A percentile compares a stretch with the other conserved stretches of the same genome.
These are phyloP conservation scores for Rhagonycha fulva DNA, from an alignment of 2,888 invertebrate species.

Conservation along the genomic window DNA sequence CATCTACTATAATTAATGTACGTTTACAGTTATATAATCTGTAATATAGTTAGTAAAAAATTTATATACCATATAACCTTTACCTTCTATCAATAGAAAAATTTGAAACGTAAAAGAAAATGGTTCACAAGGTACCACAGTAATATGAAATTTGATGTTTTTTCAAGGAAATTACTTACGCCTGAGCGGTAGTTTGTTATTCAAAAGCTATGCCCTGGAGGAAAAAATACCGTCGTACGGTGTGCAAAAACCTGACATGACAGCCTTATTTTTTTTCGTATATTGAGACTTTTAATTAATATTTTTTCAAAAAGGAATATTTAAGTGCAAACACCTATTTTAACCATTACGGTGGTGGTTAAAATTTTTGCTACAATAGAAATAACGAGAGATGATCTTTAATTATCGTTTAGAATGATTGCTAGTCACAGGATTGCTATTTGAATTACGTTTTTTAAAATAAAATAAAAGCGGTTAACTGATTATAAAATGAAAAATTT, in stretches of 20 bases:
- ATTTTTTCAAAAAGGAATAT: background rate
- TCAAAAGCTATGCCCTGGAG: conserved; percentile 17
- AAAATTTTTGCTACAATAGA: background rate
- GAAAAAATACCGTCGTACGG: conserved; percentile 9
- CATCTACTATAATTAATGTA: conserved; percentile 25
- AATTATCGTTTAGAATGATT: too few relatives aligned
- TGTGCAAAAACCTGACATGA: conserved; percentile 5
- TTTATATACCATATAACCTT: conserved; percentile 10
- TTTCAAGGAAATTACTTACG: conserved; percentile 19
- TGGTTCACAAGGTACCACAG: conserved; percentile 1
- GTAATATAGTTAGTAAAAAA: conserved; percentile 6
- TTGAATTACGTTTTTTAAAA: too few relatives aligned
- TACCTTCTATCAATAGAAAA: background rate
- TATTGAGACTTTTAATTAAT: conserved; percentile 9
- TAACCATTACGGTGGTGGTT: background rate
- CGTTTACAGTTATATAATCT: conserved; percentile 23
- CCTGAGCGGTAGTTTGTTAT: conserved; percentile 14
- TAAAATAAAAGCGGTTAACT: too few relatives aligned
- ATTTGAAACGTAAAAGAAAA: background rate
- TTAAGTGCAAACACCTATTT: background rate
- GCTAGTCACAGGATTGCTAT: too few relatives aligned
- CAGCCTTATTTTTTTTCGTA: conserved; percentile 4
- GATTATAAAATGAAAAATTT: too few relatives aligned
- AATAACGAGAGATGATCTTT: background rate
- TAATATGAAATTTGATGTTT: conserved; percentile 17